phyloP scores from a whole-genome alignment of 2,797 vertebrate species.

The Myotis planiceps region DNA sequence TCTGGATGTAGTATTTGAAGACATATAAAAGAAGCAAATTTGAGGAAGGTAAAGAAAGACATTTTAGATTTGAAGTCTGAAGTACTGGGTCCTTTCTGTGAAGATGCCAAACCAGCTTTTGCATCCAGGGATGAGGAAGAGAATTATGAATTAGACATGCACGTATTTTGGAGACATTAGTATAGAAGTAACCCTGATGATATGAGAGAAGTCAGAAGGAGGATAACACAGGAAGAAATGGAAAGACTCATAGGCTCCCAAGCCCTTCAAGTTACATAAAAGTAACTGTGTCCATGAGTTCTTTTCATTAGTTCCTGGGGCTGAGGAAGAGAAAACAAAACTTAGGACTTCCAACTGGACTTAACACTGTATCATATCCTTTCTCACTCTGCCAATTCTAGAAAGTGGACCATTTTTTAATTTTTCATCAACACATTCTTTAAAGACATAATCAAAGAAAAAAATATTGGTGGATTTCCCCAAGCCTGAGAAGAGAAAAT shows the following conservation, averaged over 20 bases:
- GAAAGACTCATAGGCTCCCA: background rate
- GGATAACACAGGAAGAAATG: background rate
- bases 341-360: background rate
- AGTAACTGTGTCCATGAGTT: background rate
- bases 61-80: background rate
- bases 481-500: background rate
- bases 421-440: background rate
- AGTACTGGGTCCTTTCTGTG: background rate
- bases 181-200: background rate
- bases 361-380: background rate
- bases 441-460: background rate
- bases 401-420: constrained; percentile 1
- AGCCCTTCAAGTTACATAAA: background rate
- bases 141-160: background rate
- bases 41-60: background rate
- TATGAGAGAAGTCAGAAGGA: background rate
- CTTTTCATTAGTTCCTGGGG: background rate
- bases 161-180: background rate
- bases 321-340: background rate
- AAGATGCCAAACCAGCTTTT: background rate
- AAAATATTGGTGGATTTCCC: background rate
- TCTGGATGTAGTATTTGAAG: background rate
- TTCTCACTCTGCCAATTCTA: background rate
- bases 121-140: background rate
- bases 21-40: background rate